phyloP scores from a whole-genome alignment of 2,113 vertebrate genomes.

The Hystrix brachyura region DNA sequence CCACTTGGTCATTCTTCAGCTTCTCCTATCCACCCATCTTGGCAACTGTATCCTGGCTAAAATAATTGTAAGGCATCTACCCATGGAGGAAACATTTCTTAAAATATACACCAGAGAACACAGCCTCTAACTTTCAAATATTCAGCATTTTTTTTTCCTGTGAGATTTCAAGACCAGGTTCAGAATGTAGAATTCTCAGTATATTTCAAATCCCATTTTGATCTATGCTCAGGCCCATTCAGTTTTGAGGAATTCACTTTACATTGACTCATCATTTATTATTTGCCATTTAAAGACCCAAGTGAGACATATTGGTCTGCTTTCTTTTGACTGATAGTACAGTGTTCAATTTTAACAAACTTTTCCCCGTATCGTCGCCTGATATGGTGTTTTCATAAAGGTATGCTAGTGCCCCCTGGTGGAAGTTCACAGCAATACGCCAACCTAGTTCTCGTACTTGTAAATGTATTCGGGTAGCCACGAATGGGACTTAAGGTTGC shows the following conservation, averaged over 20 bases:
- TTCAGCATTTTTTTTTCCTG: rapidly evolving
- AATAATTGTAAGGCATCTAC: not conserved
- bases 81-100: not conserved
- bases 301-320: not conserved
- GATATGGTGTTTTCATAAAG: not conserved
- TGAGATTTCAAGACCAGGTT: not conserved
- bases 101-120: not conserved
- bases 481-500: not conserved
- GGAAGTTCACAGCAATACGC: not conserved
- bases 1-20: not conserved
- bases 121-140: not conserved
- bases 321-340: not conserved
- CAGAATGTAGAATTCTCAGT: not conserved
- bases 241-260: not conserved
- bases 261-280: not conserved
- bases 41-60: not conserved
- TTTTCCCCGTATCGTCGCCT: not conserved
- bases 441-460: rapidly evolving
- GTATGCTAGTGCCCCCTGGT: conserved; percentile 44
- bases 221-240: not conserved
- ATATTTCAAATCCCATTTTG: not conserved
- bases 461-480: not conserved
- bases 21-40: not conserved
- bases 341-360: not conserved
- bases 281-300: not conserved